phyloP scores from a whole-genome alignment of 2,113 vertebrate species.

The Alaudala cheleensis region DNA sequence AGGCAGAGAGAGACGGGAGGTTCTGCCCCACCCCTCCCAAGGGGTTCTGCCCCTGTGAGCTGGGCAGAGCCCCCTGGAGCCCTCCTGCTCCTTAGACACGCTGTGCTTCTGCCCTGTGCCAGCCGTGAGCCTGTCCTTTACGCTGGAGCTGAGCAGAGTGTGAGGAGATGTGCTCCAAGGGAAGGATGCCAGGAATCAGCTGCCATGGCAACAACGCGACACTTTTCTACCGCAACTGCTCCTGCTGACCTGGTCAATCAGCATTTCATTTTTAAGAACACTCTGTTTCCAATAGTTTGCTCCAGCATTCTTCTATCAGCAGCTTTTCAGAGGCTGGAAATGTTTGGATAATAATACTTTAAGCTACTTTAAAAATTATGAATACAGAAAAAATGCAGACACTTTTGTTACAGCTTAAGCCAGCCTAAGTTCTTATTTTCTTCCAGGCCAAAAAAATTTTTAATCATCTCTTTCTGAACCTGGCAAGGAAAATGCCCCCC shows the following conservation, averaged over 20 bases:
- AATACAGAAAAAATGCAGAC: conserved; percentile 32
- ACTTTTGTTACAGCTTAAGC: conserved; percentile 20
- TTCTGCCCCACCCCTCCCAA: too few species aligned
- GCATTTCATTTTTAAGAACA: neutral
- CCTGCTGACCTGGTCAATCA: neutral
- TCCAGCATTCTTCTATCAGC: neutral
- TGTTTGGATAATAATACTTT: conserved; percentile 14
- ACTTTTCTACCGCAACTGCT: neutral
- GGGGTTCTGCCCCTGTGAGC: neutral
- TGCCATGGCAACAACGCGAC: neutral
- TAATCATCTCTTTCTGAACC: neutral
- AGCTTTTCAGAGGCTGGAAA: neutral
- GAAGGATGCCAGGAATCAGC: neutral
- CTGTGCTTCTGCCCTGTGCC: neutral
- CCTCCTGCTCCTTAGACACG: accelerated
- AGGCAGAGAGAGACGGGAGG: neutral
- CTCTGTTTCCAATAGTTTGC: neutral
- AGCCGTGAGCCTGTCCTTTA: accelerated
- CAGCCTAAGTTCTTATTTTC: conserved; percentile 32
- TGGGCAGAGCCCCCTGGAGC: accelerated
- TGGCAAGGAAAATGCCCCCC: neutral
- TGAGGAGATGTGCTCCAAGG: neutral
- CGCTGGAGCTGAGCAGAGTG: accelerated
- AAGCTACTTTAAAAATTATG: conserved; percentile 31
- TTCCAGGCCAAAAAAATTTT: neutral